A percentile compares a stretch with the other conserved stretches of the same genome.
These are phyloP conservation scores for Adrianichthys oophorus DNA, from an alignment of 2,797 vertebrate genomes.

Conservation along the genomic window DNA sequence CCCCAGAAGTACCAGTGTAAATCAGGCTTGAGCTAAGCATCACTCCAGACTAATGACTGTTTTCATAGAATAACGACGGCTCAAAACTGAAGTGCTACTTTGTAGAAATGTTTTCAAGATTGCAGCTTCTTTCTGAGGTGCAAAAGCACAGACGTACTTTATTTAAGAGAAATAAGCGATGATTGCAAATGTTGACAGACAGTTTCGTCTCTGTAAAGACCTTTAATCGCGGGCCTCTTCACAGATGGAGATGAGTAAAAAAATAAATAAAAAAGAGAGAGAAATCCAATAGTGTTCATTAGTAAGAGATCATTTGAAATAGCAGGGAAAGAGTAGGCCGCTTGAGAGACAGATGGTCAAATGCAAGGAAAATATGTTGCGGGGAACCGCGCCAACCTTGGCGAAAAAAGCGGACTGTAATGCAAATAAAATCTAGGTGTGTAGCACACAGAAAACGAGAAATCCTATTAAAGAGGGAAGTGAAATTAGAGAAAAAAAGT, in stretches of 20 bases:
- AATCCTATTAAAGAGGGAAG: constrained; percentile 2
- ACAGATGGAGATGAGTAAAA: constrained; percentile 58
- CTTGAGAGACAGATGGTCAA: constrained; percentile 65
- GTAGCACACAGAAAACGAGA: constrained; percentile 6
- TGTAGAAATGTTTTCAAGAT: constrained; percentile 14
- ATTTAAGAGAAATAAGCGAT: constrained; percentile 6
- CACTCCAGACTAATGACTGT: constrained; percentile 15
- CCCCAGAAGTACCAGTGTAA: too few species aligned
- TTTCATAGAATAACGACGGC: constrained; percentile 11
- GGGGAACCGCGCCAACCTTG: constrained; percentile 38
- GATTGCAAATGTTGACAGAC: constrained; percentile 11
- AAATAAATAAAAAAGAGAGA: neutral
- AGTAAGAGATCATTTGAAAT: constrained; percentile 42
- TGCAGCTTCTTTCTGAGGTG: neutral
- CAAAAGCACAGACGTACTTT: constrained; percentile 1
- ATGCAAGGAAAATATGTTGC: constrained; percentile 61
- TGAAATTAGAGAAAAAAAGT: constrained; percentile 3
- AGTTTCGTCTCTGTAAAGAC: constrained; percentile 43
- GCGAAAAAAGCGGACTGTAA: constrained; percentile 16
- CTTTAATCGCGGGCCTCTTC: constrained; percentile 50
- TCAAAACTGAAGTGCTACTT: constrained; percentile 5
- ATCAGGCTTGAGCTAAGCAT: neutral
- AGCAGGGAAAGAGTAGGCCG: constrained; percentile 28
- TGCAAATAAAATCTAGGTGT: constrained; percentile 23
- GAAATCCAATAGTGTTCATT: constrained; percentile 42